A percentile compares a stretch with the other conserved stretches of the same genome.
phyloP scores from a whole-genome alignment of 2,113 vertebrate genomes.

The Microtus ochrogaster region DNA sequence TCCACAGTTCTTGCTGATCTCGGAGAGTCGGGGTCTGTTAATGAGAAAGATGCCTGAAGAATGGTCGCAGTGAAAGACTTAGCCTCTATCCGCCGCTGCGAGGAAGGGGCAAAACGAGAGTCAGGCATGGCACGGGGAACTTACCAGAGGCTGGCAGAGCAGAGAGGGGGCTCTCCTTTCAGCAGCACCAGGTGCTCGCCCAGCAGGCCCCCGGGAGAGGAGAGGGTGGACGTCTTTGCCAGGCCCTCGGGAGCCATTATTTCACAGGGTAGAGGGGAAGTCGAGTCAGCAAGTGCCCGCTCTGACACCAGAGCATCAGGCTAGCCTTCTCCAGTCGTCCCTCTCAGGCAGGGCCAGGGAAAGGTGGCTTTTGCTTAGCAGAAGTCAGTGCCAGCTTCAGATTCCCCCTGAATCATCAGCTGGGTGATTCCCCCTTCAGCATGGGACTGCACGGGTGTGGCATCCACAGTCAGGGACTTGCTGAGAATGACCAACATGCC shows the following conservation, averaged over 20 bases:
- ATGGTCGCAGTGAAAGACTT: not conserved
- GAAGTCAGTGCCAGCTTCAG: not conserved
- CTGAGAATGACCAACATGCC: not conserved
- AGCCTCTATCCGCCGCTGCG: not conserved
- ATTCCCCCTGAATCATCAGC: constrained; percentile 28
- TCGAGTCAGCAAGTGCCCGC: rapidly evolving
- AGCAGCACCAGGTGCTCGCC: not conserved
- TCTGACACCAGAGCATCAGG: not conserved
- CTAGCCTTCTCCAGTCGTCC: not conserved
- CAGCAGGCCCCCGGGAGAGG: not conserved
- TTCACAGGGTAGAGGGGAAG: not conserved
- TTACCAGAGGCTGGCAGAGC: not conserved
- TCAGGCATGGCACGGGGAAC: not conserved
- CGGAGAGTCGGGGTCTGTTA: not conserved
- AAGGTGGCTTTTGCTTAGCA: not conserved
- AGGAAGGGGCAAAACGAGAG: not conserved
- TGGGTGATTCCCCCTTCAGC: not conserved
- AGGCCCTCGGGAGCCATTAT: not conserved
- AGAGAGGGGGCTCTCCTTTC: not conserved
- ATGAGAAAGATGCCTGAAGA: constrained; percentile 35
- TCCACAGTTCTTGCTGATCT: not conserved
- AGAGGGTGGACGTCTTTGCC: not conserved
- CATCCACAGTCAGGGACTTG: not conserved
- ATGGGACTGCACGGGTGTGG: not conserved
- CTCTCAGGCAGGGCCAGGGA: not conserved